Evolutionary conservation across 1,140 invertebrate genomes (phyloP).

Genomic region (Sitodiplosis mosellana): DNA sequence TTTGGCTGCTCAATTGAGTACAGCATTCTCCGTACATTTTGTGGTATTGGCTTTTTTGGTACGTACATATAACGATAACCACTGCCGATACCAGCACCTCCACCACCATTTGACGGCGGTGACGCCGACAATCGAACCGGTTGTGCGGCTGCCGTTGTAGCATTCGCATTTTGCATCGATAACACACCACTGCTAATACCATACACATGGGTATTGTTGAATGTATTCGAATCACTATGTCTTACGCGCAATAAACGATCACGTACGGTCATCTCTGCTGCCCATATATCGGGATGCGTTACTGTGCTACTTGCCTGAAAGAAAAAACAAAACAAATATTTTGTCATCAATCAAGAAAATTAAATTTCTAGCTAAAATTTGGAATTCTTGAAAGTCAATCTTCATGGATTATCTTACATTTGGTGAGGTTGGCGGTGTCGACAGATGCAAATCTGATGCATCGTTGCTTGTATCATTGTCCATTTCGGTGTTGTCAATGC

Average conservation of each 20-base stretch:
- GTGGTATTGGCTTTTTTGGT: background rate
- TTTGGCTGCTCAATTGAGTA: conserved; percentile 77
- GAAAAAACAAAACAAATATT: too few species aligned
- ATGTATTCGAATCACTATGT: conserved; percentile 10
- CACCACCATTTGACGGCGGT: too few species aligned
- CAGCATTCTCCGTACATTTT: conserved; percentile 35
- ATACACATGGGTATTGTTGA: conserved; percentile 22
- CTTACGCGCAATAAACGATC: conserved; percentile 15
- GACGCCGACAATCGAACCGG: background rate
- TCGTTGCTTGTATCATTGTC: background rate
- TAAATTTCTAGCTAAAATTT: too few species aligned
- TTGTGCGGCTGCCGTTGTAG: background rate
- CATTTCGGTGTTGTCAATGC: background rate
- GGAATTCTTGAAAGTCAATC: too few species aligned
- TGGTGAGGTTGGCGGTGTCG: too few species aligned
- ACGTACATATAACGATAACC: background rate
- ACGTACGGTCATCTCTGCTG: conserved; percentile 21
- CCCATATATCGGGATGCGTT: conserved; percentile 19
- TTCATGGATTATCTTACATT: too few species aligned
- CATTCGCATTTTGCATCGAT: conserved; percentile 3
- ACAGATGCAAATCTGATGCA: too few species aligned
- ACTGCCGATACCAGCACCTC: too few species aligned
- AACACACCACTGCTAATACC: conserved; percentile 23
- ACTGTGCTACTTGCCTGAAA: background rate
- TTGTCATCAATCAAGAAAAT: too few species aligned